Conservation (phyloP, 2,888 invertebrate genomes). For the Hyalella azteca region DNA sequence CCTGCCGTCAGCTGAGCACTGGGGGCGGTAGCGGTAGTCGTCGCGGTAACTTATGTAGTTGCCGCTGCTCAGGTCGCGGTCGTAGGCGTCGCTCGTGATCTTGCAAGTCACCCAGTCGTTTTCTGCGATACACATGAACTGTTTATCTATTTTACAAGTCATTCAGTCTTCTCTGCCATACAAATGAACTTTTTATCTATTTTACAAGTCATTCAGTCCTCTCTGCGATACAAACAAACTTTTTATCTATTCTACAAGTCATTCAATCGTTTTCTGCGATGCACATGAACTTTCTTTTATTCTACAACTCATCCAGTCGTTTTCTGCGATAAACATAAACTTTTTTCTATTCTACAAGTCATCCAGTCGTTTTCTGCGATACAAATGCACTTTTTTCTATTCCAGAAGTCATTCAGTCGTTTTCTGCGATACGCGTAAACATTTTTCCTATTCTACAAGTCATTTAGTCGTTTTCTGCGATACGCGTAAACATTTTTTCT, state of each 20-base stretch:
- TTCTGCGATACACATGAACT: not conserved
- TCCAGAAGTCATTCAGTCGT: not conserved
- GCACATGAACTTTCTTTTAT: not conserved
- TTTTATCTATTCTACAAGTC: not conserved
- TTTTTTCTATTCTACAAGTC: not conserved
- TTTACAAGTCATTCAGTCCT: no score
- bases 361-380: not conserved
- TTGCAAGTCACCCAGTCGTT: not conserved
- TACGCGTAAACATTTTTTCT: no score
- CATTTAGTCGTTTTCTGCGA: no score
- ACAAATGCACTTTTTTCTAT: not conserved
- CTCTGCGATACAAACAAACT: no score
- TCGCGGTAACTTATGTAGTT: slow-evolving; percentile 36
- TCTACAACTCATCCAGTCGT: not conserved
- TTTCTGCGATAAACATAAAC: not conserved
- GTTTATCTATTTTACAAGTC: not conserved
- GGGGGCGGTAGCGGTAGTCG: slow-evolving; percentile 48
- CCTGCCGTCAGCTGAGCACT: slow-evolving; percentile 35
- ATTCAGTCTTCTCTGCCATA: no score
- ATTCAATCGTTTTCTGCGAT: not conserved
- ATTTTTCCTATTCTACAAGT: not conserved
- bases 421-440: not conserved
- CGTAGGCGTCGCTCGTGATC: slow-evolving; percentile 6
- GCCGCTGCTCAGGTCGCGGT: slow-evolving; percentile 8
- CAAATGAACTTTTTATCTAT: no score